phyloP scores from a whole-genome alignment of 2,797 vertebrate species.

The Chloroceryle amazona region DNA sequence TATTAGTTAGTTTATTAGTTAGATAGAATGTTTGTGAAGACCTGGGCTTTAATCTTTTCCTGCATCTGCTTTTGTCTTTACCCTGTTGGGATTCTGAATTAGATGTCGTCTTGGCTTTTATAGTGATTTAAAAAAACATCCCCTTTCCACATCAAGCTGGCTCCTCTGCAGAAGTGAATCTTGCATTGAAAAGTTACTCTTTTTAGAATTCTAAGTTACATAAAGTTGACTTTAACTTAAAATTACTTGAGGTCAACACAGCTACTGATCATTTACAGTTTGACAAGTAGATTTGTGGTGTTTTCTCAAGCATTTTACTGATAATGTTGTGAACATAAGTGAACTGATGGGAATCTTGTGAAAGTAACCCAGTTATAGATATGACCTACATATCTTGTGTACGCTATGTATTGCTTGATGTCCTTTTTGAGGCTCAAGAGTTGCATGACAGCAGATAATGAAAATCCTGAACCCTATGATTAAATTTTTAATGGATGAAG shows the following conservation, averaged over 20 bases:
- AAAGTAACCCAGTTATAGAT: not conserved
- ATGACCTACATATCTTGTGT: conserved; percentile 29
- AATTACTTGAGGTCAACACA: not conserved
- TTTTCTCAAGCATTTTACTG: not conserved
- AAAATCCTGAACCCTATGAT: conserved; percentile 82
- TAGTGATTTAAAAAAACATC: not conserved
- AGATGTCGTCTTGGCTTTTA: not conserved
- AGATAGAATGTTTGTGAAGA: not conserved
- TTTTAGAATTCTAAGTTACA: not conserved
- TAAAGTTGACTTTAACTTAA: not conserved
- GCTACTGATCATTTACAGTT: not conserved
- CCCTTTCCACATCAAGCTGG: not conserved
- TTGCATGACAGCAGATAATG: conserved; percentile 79
- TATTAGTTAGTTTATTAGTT: too few relatives aligned
- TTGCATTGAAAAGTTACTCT: not conserved
- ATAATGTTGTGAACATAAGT: conserved; percentile 1
- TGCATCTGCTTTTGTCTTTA: not conserved
- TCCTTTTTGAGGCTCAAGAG: conserved; percentile 67
- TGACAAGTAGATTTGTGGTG: not conserved
- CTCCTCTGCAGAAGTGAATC: not conserved
- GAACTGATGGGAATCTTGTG: conserved; percentile 5
- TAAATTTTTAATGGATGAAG: conserved; percentile 79
- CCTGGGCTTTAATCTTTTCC: not conserved
- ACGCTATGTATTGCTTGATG: not conserved
- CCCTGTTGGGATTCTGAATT: not conserved